A percentile compares a stretch with the other conserved stretches of the same genome.
phyloP scores from a whole-genome alignment of 1,140 invertebrate genomes.

The Procambarus virginalis region DNA sequence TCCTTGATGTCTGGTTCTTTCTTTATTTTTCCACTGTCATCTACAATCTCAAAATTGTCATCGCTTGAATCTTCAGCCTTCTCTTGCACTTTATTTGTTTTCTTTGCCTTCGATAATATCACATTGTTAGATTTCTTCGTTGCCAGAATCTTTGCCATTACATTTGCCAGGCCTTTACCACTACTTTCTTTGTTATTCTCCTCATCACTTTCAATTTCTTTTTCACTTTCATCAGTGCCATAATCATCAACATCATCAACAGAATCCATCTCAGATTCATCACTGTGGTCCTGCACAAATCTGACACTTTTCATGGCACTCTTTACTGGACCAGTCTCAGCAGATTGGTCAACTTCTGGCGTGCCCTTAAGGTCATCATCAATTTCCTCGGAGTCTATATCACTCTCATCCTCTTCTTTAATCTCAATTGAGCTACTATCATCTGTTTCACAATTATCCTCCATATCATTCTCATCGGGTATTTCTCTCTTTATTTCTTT shows the following conservation, averaged over 20 bases:
- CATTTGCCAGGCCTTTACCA: slow-evolving; percentile 9
- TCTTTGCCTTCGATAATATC: slow-evolving; percentile 41
- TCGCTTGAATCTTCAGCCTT: not conserved
- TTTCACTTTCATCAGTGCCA: slow-evolving; percentile 10
- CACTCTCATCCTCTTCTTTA: not conserved
- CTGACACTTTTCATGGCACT: not conserved
- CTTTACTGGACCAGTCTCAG: not conserved
- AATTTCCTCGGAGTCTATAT: not conserved
- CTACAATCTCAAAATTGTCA: slow-evolving; percentile 36
- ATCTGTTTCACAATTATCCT: not conserved
- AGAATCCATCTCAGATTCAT: slow-evolving; percentile 10
- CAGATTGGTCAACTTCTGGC: not conserved
- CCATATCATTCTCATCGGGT: not conserved
- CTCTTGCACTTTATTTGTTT: not conserved
- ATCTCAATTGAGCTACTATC: not conserved
- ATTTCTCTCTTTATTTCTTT: not conserved
- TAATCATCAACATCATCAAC: slow-evolving; percentile 3
- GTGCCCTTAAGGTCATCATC: not conserved
- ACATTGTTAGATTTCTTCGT: slow-evolving; percentile 24
- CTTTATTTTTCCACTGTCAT: slow-evolving; percentile 21
- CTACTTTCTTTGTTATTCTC: not conserved
- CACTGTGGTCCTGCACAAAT: not conserved
- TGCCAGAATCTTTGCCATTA: slow-evolving; percentile 18
- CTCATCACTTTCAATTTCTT: not conserved
- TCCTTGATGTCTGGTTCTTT: slow-evolving; percentile 16